Evolutionary conservation across 1,140 invertebrate species (phyloP), one percentile per base, ranked within the genome.

Genomic region (Cyclargus thomasi): DNA sequence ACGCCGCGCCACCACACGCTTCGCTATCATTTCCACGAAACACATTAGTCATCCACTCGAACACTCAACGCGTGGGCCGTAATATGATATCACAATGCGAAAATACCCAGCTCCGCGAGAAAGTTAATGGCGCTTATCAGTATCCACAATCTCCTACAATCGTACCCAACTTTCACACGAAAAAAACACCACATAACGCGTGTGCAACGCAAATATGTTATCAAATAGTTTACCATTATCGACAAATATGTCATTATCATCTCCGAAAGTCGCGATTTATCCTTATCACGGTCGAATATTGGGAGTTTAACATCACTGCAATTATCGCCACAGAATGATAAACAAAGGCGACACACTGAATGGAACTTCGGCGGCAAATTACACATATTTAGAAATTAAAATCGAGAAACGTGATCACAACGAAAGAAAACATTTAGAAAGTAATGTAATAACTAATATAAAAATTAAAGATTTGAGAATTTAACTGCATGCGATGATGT

Each of bases 311-410:
- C 91, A 91, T 91, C 91, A 90, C 89, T 92, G 90, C 88, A 90
- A 90, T 89, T 91, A 89, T 90, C 86, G 87, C 88, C 90, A 91
- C 88, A 90, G 85, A 91, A 91, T 90, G 90, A 91, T 91, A 91
- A 91, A 91, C 93, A 93, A 92, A 93, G 92, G 89, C 92, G 91
- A 91, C 92, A 93, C 90, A 93, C 91, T 88, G 92, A 92, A 92
- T 93, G 92, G 90, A 92, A 93, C 91, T 92, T 92, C 91, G 92
- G 92, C 91, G 92, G 92, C 91, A 92, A 92, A 92, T 92, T 92
- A 92, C 91, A 93, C 92, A 93, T 93, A 92, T 92, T 93, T 92
- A 91, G 85, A 84, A 91, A 90, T 83, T 74, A 90, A 90, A 88
- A 86, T 72, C 74, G 74, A 86, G 78, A 84, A 90, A 87, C 80